Evolutionary conservation across 2,113 vertebrate genomes (phyloP).

Genomic region (Barbus barbus): DNA sequence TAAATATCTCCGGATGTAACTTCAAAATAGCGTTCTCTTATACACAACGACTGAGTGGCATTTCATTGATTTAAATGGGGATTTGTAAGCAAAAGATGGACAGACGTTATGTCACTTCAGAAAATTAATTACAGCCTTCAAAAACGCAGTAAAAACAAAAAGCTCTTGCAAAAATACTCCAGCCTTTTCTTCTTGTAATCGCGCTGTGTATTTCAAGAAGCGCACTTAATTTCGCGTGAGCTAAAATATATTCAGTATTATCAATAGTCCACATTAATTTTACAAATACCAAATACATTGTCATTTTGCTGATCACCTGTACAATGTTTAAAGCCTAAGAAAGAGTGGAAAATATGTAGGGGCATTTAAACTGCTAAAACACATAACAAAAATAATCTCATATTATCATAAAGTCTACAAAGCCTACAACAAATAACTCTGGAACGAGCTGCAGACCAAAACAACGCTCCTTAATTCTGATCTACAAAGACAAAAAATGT

Average conservation of each 20-base stretch:
- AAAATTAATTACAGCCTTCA: conserved; percentile 23
- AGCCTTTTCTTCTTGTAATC: neutral
- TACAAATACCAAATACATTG: neutral
- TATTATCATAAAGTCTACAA: neutral
- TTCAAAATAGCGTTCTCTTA: neutral
- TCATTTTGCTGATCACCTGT: neutral
- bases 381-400: neutral
- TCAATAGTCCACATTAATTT: no score
- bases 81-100: neutral
- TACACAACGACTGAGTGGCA: neutral
- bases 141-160: conserved; percentile 10
- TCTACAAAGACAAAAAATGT: neutral
- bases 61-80: neutral
- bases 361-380: neutral
- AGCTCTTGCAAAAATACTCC: neutral
- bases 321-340: neutral
- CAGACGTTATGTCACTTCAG: neutral
- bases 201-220: neutral
- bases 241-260: neutral
- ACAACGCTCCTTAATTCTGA: neutral
- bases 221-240: neutral
- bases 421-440: neutral
- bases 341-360: neutral
- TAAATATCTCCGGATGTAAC: neutral
- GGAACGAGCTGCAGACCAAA: neutral